These are phyloP conservation scores for Sebastes goodei DNA, from an alignment of 2,797 vertebrate genomes.

Conservation along the genomic window DNA sequence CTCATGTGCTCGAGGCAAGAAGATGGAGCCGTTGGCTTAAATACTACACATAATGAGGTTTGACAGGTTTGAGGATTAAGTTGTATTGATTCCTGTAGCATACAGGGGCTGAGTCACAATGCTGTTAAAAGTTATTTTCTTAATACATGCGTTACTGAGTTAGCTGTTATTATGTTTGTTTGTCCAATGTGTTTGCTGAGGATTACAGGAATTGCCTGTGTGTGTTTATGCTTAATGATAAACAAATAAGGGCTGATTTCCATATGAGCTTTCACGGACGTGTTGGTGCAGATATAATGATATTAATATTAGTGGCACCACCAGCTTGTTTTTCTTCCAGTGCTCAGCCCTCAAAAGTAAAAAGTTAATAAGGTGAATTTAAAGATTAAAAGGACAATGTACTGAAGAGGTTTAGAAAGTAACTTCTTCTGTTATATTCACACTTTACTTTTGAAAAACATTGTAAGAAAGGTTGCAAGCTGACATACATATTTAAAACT, in stretches of 20 bases:
- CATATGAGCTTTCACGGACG: neutral
- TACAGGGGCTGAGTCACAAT: neutral
- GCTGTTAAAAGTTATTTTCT: neutral
- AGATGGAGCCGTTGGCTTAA: slow-evolving; percentile 31
- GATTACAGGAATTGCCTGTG: neutral
- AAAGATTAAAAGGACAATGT: neutral
- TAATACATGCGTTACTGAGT: neutral
- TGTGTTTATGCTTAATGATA: neutral
- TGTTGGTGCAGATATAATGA: neutral
- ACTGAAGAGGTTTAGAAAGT: neutral
- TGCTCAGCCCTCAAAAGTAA: neutral
- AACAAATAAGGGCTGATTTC: neutral
- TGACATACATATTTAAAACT: neutral
- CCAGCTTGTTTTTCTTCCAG: neutral
- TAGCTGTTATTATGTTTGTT: neutral
- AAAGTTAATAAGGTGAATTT: neutral
- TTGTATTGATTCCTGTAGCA: neutral
- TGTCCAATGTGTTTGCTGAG: neutral
- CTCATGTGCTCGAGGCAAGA: slow-evolving; percentile 34
- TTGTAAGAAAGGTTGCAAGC: neutral
- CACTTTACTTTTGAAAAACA: neutral
- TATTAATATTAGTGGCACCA: too few species aligned
- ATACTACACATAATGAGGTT: slow-evolving; percentile 28
- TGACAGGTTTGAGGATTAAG: slow-evolving; percentile 34
- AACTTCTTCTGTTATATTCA: neutral